A percentile compares a stretch with the other conserved stretches of the same genome.
phyloP scores from a whole-genome alignment of 2,113 vertebrate genomes.

The Collichthys lucidus region DNA sequence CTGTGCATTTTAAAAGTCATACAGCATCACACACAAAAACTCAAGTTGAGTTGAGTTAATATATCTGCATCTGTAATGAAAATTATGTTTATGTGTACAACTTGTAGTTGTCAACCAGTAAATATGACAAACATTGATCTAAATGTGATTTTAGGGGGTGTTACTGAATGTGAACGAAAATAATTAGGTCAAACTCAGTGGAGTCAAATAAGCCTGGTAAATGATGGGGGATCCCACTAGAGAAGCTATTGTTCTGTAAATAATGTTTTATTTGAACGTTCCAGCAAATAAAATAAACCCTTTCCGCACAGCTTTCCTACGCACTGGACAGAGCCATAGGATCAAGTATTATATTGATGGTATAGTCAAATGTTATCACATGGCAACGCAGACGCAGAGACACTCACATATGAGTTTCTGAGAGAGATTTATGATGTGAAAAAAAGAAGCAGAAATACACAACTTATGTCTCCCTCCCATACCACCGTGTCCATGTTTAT shows the following conservation, averaged over 20 bases:
- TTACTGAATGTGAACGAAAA: background rate
- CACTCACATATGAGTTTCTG: background rate
- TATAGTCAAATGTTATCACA: background rate
- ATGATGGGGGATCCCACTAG: no score
- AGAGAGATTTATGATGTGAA: background rate
- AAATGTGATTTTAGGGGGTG: no score
- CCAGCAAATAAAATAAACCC: slow-evolving; percentile 14
- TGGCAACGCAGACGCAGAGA: background rate
- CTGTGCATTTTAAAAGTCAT: no score
- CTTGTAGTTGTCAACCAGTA: no score
- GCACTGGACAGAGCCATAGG: slow-evolving; percentile 64
- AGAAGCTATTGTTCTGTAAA: background rate
- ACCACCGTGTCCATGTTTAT: slow-evolving; percentile 65
- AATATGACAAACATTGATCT: no score
- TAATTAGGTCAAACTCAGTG: background rate
- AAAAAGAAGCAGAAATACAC: background rate
- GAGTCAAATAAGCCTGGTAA: background rate
- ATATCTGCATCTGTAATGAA: no score
- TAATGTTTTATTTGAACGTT: slow-evolving; percentile 2
- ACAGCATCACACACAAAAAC: no score
- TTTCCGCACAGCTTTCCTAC: slow-evolving; percentile 70
- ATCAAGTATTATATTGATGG: background rate
- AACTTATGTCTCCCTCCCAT: slow-evolving; percentile 65
- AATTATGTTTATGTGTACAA: no score
- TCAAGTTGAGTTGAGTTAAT: no score